These are phyloP conservation scores for Volucella inanis DNA, from an alignment of 2,888 invertebrate species.

Conservation along the genomic window DNA sequence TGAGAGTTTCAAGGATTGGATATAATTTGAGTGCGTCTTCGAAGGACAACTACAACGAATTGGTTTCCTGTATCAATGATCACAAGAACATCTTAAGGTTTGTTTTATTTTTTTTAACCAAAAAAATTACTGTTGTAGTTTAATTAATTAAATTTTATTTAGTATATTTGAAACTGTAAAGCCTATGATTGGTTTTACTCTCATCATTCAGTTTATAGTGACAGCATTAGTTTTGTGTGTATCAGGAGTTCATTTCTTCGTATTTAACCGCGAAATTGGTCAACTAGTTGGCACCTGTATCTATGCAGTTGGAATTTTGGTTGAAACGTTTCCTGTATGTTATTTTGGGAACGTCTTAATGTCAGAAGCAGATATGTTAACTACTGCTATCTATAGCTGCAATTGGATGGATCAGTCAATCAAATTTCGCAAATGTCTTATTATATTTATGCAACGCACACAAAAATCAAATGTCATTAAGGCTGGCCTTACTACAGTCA, in stretches of 20 bases:
- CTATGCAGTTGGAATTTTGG: too few species aligned
- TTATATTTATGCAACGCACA: slow-evolving; percentile 53
- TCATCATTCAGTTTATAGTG: too few species aligned
- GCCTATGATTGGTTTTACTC: not conserved
- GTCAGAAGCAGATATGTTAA: not conserved
- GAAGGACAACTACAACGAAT: slow-evolving; percentile 27
- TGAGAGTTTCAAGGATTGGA: slow-evolving; percentile 50
- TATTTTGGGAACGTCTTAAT: slow-evolving; percentile 41
- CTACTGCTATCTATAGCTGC: slow-evolving; percentile 32
- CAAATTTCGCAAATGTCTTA: not conserved
- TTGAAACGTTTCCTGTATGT: not conserved
- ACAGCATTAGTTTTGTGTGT: too few species aligned
- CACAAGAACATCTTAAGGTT: slow-evolving; percentile 42
- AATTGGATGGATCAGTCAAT: slow-evolving; percentile 49
- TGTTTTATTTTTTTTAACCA: not conserved
- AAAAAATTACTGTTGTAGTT: too few species aligned
- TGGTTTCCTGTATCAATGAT: slow-evolving; percentile 39
- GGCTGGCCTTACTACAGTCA: slow-evolving; percentile 35
- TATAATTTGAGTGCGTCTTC: not conserved
- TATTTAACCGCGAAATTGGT: too few species aligned
- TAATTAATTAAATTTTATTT: too few species aligned
- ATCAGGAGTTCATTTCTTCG: too few species aligned
- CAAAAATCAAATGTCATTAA: not conserved
- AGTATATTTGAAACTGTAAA: slow-evolving; percentile 33
- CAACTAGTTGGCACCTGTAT: too few species aligned